A percentile compares a stretch with the other conserved stretches of the same genome.
These are phyloP conservation scores for Anguilla anguilla DNA, from an alignment of 2,797 vertebrate genomes.

Conservation along the genomic window DNA sequence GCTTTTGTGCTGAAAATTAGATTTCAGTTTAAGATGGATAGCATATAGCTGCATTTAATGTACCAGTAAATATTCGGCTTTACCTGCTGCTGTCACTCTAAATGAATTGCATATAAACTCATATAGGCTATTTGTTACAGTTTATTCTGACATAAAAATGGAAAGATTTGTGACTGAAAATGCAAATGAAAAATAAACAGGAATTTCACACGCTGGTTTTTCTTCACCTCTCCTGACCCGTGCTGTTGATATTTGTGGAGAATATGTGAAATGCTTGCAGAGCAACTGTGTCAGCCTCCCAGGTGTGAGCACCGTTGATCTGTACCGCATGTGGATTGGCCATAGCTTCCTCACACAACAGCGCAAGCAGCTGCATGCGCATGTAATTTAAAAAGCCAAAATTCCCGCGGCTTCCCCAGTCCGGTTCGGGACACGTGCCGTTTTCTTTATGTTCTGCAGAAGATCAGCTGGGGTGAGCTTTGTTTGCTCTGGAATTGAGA, in stretches of 20 bases:
- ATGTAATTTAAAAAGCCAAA: background rate
- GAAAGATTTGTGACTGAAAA: background rate
- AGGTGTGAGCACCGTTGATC: background rate
- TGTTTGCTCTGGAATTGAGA: background rate
- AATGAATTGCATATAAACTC: background rate
- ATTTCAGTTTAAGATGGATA: background rate
- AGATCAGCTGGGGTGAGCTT: background rate
- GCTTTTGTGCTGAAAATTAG: background rate
- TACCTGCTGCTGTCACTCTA: background rate
- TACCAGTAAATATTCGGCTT: background rate
- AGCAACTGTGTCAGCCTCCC: background rate
- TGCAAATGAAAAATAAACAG: background rate
- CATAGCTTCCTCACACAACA: background rate
- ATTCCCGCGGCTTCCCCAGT: background rate
- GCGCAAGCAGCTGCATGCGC: background rate
- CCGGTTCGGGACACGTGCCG: background rate
- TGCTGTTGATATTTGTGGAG: background rate
- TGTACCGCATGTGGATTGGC: background rate
- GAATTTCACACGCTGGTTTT: background rate
- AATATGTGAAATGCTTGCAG: background rate
- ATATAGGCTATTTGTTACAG: background rate
- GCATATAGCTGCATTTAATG: background rate
- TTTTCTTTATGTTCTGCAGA: background rate
- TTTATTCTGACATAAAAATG: background rate
- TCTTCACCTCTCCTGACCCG: background rate